phyloP scores from a whole-genome alignment of 1,140 invertebrate genomes.

The Drosophila trapezifrons region DNA sequence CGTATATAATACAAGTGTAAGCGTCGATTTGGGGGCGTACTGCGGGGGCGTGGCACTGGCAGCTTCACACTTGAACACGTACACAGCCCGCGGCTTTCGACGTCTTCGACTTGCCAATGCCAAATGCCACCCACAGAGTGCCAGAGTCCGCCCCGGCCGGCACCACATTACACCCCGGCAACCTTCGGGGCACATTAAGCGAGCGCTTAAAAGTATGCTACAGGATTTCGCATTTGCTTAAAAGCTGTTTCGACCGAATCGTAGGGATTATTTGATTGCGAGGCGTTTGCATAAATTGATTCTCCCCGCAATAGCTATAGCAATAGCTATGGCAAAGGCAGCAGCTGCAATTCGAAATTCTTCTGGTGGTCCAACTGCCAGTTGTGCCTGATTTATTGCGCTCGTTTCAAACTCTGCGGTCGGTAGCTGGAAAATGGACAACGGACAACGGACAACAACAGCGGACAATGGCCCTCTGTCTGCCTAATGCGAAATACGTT shows the following conservation, averaged over 20 bases:
- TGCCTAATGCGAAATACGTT: slow-evolving; percentile 64
- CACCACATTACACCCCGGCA: not conserved
- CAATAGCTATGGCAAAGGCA: slow-evolving; percentile 28
- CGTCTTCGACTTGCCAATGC: slow-evolving; percentile 41
- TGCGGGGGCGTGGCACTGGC: slow-evolving; percentile 59
- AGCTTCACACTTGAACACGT: slow-evolving; percentile 78
- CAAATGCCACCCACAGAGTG: slow-evolving; percentile 28
- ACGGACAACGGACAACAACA: slow-evolving; percentile 1
- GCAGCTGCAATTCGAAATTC: slow-evolving; percentile 40
- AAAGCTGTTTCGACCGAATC: slow-evolving; percentile 69
- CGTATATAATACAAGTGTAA: slow-evolving; percentile 56
- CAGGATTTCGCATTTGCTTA: slow-evolving; percentile 76
- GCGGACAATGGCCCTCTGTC: slow-evolving; percentile 10
- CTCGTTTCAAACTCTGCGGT: slow-evolving; percentile 71
- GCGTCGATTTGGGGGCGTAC: slow-evolving; percentile 61
- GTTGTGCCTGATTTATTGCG: slow-evolving; percentile 68
- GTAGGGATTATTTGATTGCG: slow-evolving; percentile 47
- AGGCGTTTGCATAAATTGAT: slow-evolving; percentile 76
- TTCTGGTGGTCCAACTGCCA: slow-evolving; percentile 38
- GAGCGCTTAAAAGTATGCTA: slow-evolving; percentile 71
- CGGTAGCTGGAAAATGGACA: slow-evolving; percentile 33
- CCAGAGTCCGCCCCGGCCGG: too few species aligned
- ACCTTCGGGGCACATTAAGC: slow-evolving; percentile 57
- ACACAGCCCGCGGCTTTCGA: slow-evolving; percentile 63
- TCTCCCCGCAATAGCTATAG: slow-evolving; percentile 22